Evolutionary conservation across 2,113 vertebrate genomes (phyloP).

Genomic region (Perca flavescens): DNA sequence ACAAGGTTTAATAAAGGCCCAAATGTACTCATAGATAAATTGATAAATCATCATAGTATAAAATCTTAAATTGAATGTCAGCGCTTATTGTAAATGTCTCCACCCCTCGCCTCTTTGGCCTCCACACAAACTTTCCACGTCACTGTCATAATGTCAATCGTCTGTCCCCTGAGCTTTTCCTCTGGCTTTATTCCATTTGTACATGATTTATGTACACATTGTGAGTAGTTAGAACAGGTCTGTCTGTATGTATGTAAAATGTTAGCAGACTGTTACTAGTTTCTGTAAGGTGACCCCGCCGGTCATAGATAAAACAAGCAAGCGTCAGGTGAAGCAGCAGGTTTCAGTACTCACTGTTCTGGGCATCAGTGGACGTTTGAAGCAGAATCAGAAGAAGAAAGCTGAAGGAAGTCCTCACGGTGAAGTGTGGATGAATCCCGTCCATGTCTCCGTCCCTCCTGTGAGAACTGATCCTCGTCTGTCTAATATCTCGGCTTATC

Average conservation of each 20-base stretch:
- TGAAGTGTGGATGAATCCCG: conserved; percentile 15
- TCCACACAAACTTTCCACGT: background rate
- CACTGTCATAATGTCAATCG: background rate
- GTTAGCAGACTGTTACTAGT: background rate
- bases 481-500: conserved; percentile 59
- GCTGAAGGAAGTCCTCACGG: conserved; percentile 24
- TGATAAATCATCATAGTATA: background rate
- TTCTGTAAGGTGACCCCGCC: background rate
- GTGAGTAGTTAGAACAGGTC: background rate
- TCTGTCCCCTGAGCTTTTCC: background rate
- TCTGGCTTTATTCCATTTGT: background rate
- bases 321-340: background rate
- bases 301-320: background rate
- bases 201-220: background rate
- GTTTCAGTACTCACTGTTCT: conserved; percentile 31
- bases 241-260: background rate
- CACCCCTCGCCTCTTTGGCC: background rate
- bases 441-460: conserved; percentile 67
- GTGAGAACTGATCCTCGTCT: background rate
- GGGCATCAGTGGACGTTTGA: conserved; percentile 12
- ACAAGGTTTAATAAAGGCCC: background rate
- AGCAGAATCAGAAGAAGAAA: conserved; percentile 59
- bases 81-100: background rate
- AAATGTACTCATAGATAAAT: background rate
- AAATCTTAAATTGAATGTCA: background rate